Conservation (phyloP, 2,113 vertebrate species). For the Myrmecobius fasciatus region DNA sequence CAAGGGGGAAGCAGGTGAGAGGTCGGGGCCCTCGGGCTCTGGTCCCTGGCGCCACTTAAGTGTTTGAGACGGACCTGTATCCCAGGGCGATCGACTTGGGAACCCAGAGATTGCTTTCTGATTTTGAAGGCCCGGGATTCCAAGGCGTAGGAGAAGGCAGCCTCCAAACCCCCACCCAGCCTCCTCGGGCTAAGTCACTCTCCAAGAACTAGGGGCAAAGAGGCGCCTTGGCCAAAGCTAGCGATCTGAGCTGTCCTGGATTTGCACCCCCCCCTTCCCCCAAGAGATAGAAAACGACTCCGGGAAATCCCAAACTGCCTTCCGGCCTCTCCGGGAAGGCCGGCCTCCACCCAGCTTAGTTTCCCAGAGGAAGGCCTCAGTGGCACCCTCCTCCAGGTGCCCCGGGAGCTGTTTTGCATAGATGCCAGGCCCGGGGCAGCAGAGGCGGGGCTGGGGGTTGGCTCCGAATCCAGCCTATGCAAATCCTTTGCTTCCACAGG, state of each 20-base stretch:
- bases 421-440: neutral
- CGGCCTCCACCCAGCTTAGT: neutral
- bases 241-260: neutral
- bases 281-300: neutral
- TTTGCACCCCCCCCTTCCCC: neutral
- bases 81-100: neutral
- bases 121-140: neutral
- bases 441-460: conserved; percentile 42
- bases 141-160: neutral
- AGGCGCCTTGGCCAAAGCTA: neutral
- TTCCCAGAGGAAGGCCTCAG: neutral
- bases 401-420: conserved; percentile 65
- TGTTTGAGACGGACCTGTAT: neutral
- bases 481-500: conserved; percentile 63
- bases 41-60: neutral
- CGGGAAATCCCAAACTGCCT: neutral
- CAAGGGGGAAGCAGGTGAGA: neutral
- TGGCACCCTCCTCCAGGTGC: neutral
- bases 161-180: neutral
- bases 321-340: too few relatives aligned
- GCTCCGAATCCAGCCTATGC: conserved; percentile 71
- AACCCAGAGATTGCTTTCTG: neutral
- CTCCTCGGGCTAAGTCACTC: neutral
- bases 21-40: neutral
- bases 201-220: neutral